Conservation (phyloP, 2,113 vertebrate genomes). For the Suricata suricatta region DNA sequence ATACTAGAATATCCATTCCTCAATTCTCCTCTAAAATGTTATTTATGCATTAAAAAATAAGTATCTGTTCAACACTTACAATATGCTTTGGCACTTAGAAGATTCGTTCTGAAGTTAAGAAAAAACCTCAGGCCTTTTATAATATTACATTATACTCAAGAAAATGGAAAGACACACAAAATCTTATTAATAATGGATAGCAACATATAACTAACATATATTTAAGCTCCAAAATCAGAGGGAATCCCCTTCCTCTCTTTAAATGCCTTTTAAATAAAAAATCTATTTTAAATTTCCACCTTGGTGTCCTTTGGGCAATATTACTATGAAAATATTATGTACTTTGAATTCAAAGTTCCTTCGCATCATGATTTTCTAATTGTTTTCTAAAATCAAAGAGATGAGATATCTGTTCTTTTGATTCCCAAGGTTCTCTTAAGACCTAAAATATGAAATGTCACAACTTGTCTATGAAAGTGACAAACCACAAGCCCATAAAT, state of each 20-base stretch:
- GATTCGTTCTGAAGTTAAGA: background rate
- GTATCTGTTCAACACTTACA: background rate
- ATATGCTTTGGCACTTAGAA: background rate
- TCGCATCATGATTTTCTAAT: background rate
- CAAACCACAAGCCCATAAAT: background rate
- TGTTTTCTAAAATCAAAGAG: background rate
- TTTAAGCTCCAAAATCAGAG: background rate
- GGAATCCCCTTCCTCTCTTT: background rate
- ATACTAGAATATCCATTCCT: background rate
- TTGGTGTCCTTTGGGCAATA: background rate
- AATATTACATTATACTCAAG: background rate
- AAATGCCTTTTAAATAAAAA: background rate
- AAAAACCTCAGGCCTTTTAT: background rate
- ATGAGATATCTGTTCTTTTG: background rate
- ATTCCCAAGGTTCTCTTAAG: background rate
- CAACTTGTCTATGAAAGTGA: background rate
- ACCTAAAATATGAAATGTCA: background rate
- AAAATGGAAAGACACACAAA: constrained; percentile 4
- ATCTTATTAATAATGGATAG: background rate
- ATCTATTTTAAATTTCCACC: background rate
- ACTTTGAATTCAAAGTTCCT: background rate
- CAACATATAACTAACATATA: background rate
- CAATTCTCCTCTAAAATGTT: background rate
- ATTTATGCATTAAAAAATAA: constrained; percentile 33
- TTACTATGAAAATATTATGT: background rate